Base-by-base conservation (phyloP, 2,888 invertebrate species). In the Beris chalybata region DNA sequence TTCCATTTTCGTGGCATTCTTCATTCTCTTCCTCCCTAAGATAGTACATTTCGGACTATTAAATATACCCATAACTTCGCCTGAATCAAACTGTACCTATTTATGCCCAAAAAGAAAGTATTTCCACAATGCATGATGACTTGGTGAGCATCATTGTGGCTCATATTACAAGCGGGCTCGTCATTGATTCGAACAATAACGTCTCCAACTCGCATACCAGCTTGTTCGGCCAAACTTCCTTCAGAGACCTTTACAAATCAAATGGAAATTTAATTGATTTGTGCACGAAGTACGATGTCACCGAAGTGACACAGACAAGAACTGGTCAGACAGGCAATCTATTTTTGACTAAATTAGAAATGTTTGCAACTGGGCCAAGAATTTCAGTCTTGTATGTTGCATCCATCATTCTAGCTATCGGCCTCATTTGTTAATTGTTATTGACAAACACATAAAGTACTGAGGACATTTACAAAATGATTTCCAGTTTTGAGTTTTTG, bases 171-270 rank as follows among this genome's bases (percentile, higher is more conserved):
- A 7, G 91, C 86, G 55, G 87, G 83, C 45, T 83, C 82, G 67
- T 89, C 89, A 76, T 91, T 91, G 71, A 97, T 87, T 71, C 87
- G 85, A 45, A 92, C 84, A 71, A 97, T 85, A 45, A 89, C 83
- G 82, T 97, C 97, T n/a, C 94, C 95, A 12, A 90, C 86, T 75
- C 86, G 85, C 30, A 97, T 81, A 0, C 95, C 96, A 67, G 89
- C 89, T 71, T 86, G 82, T 76, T 93, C 91, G 0, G 96, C 94
- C 47, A 95, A 84, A 71, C 94, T 89, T 64, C 87, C 88, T 67
- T 90, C 89, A 44, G 86, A 82, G 15, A 97, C 91, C 96, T 95
- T 76, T 44, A 1, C 15, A 38, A 12, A 15, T 48, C 5, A 48
- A 48, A 48, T 22, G 22, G 15, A 48, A 48, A 13, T 38, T 38